Conservation (phyloP, 2,888 invertebrate genomes). For the Bhutanitis thaidina region DNA sequence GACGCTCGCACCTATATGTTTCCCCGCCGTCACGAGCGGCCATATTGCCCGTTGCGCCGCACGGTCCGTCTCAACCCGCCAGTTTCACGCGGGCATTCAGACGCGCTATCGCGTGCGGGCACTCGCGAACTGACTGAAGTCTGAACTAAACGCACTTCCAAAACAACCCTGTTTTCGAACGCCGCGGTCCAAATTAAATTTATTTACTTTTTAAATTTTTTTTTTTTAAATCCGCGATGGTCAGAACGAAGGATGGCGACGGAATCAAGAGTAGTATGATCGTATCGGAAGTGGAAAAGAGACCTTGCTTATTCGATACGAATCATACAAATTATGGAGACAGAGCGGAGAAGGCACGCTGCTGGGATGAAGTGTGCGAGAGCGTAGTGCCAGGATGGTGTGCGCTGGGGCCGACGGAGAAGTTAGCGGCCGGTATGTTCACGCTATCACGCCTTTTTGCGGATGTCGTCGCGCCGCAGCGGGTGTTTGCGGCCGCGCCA, state of each 20-base stretch:
- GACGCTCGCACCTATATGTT: constrained; percentile 58
- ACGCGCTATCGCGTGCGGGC: constrained; percentile 48
- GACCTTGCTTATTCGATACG: constrained; percentile 66
- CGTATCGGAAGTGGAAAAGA: constrained; percentile 62
- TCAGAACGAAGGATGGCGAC: constrained; percentile 61
- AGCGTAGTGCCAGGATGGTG: constrained; percentile 67
- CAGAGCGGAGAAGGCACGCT: constrained; percentile 63
- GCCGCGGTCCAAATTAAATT: constrained; percentile 27
- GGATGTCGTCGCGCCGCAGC: constrained; percentile 35
- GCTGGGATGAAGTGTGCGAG: constrained; percentile 72
- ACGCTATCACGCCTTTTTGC: constrained; percentile 39
- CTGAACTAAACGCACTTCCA: constrained; percentile 30
- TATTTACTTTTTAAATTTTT: constrained; percentile 24
- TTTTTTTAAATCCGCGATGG: constrained; percentile 44
- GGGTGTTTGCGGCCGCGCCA: constrained; percentile 19
- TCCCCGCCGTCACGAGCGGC: constrained; percentile 51
- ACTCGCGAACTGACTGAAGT: constrained; percentile 25
- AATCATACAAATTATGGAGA: constrained; percentile 67
- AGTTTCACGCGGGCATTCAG: constrained; percentile 69
- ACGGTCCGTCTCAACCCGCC: constrained; percentile 43
- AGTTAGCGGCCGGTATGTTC: constrained; percentile 68
- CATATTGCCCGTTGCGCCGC: constrained; percentile 53
- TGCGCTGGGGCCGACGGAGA: constrained; percentile 58
- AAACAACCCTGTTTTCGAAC: constrained; percentile 40
- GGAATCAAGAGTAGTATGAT: constrained; percentile 65